A percentile compares a stretch with the other conserved stretches of the same genome.
phyloP scores from a whole-genome alignment of 2,888 invertebrate genomes.

The Drosophila anceps region DNA sequence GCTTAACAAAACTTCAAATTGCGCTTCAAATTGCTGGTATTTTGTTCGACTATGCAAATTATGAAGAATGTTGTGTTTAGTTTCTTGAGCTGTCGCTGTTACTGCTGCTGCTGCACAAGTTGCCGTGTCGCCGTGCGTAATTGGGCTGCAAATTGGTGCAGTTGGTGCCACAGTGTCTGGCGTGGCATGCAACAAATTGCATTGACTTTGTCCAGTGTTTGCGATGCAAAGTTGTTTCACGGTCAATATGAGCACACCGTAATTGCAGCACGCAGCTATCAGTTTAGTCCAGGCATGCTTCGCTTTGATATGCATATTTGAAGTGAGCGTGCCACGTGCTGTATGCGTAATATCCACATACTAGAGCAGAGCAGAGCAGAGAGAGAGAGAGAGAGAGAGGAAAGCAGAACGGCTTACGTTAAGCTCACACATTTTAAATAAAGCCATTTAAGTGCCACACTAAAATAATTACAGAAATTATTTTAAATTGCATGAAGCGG shows the following conservation, averaged over 20 bases:
- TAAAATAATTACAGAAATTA: conserved; percentile 79
- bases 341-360: conserved; percentile 50
- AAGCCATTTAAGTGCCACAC: conserved; percentile 65
- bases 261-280: conserved; percentile 80
- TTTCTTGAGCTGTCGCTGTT: neutral
- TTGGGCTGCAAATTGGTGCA: conserved; percentile 6
- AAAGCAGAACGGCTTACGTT: neutral
- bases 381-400: too few relatives aligned
- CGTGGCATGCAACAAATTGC: conserved; percentile 70
- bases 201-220: conserved; percentile 20
- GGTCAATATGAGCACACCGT: conserved; percentile 62
- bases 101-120: neutral
- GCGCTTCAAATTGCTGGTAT: neutral
- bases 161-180: conserved; percentile 62
- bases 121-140: neutral
- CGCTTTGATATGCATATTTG: conserved; percentile 59
- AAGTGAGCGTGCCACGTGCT: conserved; percentile 58
- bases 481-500: conserved; percentile 76
- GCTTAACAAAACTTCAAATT: neutral
- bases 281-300: conserved; percentile 46
- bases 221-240: conserved; percentile 36
- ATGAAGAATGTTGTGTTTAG: neutral
- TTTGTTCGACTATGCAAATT: neutral
- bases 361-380: conserved; percentile 22
- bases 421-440: conserved; percentile 46